Evolutionary conservation across 2,797 vertebrate genomes (phyloP).

Genomic region (Loris lydekkerianus): DNA sequence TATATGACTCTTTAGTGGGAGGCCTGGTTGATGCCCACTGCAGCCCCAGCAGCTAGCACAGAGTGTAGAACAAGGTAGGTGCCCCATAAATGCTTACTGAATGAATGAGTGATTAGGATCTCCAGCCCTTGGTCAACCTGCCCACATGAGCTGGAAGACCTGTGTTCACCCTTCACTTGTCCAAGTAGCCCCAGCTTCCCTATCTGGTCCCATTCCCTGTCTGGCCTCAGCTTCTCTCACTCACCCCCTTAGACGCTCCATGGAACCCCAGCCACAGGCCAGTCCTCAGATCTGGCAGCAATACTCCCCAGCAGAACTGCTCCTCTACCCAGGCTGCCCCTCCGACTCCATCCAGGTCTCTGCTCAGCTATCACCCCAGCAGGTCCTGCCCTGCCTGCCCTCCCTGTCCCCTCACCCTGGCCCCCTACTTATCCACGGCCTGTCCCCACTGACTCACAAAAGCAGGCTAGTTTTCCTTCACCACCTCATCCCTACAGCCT

Average conservation of each 20-base stretch:
- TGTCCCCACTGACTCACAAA: background rate
- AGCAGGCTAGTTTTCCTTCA: background rate
- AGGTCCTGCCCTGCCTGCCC: background rate
- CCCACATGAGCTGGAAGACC: background rate
- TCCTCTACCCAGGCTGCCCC: background rate
- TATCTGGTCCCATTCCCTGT: background rate
- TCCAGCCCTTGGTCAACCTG: background rate
- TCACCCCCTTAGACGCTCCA: rapidly evolving
- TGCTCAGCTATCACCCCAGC: background rate
- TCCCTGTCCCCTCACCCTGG: background rate
- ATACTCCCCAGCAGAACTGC: background rate
- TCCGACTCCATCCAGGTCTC: background rate
- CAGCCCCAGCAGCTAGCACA: background rate
- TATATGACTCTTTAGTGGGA: background rate
- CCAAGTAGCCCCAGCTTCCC: background rate
- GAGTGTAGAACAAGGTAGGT: background rate
- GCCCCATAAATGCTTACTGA: rapidly evolving
- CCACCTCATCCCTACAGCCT: too few species aligned
- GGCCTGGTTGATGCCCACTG: background rate
- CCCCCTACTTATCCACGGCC: rapidly evolving
- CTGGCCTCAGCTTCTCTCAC: background rate
- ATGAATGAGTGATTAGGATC: background rate
- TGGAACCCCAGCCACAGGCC: rapidly evolving
- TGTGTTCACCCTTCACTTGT: background rate
- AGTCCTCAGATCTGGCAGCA: background rate